A percentile compares a stretch with the other conserved stretches of the same genome.
Evolutionary conservation across 2,113 vertebrate genomes (phyloP).

Genomic region (Ranitomeya variabilis): DNA sequence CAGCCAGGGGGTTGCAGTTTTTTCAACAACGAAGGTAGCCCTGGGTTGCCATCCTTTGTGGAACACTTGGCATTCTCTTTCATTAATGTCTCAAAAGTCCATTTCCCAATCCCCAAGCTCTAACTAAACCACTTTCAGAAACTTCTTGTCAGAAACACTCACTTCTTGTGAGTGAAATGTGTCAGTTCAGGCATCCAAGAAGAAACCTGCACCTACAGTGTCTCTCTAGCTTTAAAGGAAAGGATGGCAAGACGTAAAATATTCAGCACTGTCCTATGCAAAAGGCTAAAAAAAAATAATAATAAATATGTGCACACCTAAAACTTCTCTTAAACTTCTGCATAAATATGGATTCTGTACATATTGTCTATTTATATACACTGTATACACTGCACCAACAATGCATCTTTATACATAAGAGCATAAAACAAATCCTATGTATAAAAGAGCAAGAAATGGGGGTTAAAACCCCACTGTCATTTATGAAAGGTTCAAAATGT

Average conservation of each 20-base stretch:
- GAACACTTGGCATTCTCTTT: constrained; percentile 30
- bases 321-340: constrained; percentile 6
- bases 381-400: not conserved
- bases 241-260: not conserved
- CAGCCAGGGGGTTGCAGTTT: not conserved
- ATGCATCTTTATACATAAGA: not conserved
- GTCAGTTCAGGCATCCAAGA: constrained; percentile 44
- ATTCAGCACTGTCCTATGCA: constrained; percentile 9
- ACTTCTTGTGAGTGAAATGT: constrained; percentile 41
- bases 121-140: constrained; percentile 23
- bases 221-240: not conserved
- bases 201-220: constrained; percentile 7
- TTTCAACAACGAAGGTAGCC: not conserved
- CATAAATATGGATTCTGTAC: constrained; percentile 13
- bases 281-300: constrained; percentile 21
- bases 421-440: too few relatives aligned
- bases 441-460: not conserved
- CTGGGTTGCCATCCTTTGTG: constrained; percentile 19
- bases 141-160: constrained; percentile 27
- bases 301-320: not conserved
- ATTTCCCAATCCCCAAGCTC: constrained; percentile 11
- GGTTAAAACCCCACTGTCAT: not conserved
- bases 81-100: constrained; percentile 24
- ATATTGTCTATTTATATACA: not conserved
- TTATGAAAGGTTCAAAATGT: not conserved